Conservation (phyloP, 1,140 invertebrate species). For the Drosophila subobscura region DNA sequence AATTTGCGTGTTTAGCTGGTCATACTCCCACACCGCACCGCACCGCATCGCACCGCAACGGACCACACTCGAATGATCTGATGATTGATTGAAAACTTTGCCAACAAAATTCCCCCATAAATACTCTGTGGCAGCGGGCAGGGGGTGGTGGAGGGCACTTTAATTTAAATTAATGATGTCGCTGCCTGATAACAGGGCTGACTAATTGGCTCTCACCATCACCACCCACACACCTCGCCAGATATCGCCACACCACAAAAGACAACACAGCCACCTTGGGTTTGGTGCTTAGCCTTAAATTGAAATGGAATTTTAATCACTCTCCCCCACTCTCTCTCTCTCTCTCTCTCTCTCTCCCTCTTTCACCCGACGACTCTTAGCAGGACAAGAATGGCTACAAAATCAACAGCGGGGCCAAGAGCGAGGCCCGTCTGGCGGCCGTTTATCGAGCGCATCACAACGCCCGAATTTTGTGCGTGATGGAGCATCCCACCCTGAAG, state of each 20-base stretch:
- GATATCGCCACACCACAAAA: conserved; percentile 32
- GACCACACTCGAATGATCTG: conserved; percentile 3
- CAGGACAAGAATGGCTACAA: conserved; percentile 83
- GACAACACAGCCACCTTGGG: conserved; percentile 27
- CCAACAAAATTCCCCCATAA: conserved; percentile 69
- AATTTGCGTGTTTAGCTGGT: conserved; percentile 71
- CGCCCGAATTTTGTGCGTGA: conserved; percentile 89
- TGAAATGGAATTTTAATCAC: conserved; percentile 57
- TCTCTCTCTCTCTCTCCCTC: neutral
- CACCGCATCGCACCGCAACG: conserved; percentile 10
- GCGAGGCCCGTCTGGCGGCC: conserved; percentile 87
- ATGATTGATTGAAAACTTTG: conserved; percentile 79
- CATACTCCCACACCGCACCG: conserved; percentile 9
- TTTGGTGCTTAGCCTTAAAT: conserved; percentile 46
- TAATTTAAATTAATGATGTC: conserved; percentile 79
- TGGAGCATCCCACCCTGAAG: conserved; percentile 88
- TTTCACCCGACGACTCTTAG: conserved; percentile 7
- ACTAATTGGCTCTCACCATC: conserved; percentile 58
- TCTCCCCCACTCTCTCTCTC: neutral
- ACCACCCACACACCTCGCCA: conserved; percentile 3
- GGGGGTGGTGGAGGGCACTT: conserved; percentile 25
- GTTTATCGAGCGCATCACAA: conserved; percentile 90
- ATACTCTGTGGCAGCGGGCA: conserved; percentile 17
- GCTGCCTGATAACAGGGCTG: conserved; percentile 68
- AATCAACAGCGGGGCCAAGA: conserved; percentile 85